phyloP scores from a whole-genome alignment of 1,140 invertebrate genomes.

The Aphis craccivora region DNA sequence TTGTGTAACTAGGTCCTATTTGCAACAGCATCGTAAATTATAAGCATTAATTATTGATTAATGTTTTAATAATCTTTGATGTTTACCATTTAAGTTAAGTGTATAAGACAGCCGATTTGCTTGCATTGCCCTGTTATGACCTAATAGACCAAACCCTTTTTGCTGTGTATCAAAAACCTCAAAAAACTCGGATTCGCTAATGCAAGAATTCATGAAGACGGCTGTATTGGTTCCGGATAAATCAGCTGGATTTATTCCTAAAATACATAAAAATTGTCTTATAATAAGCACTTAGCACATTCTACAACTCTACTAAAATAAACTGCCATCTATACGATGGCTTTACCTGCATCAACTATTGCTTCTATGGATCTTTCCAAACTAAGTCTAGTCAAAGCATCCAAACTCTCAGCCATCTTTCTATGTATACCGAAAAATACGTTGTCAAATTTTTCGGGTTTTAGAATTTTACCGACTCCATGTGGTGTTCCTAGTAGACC shows the following conservation, averaged over 20 bases:
- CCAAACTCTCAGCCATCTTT: slow-evolving; percentile 59
- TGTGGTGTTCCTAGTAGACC: slow-evolving; percentile 60
- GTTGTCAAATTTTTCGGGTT: slow-evolving; percentile 61
- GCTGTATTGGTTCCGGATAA: slow-evolving; percentile 68
- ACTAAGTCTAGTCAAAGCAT: slow-evolving; percentile 60
- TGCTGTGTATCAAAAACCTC: slow-evolving; percentile 54
- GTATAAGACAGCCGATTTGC: slow-evolving; percentile 68
- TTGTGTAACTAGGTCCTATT: slow-evolving; percentile 73
- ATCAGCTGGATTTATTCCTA: slow-evolving; percentile 68
- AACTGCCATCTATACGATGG: neutral
- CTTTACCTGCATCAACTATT: slow-evolving; percentile 62
- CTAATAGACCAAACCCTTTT: slow-evolving; percentile 71
- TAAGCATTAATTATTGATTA: neutral
- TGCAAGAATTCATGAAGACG: slow-evolving; percentile 66
- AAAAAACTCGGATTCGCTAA: slow-evolving; percentile 61
- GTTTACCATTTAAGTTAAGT: slow-evolving; percentile 52
- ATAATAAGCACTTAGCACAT: neutral
- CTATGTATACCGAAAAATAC: slow-evolving; percentile 61
- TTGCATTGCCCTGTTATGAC: slow-evolving; percentile 73
- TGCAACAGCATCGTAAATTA: neutral
- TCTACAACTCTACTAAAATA: neutral
- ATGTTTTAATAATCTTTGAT: neutral
- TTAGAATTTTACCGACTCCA: slow-evolving; percentile 60
- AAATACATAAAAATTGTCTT: neutral
- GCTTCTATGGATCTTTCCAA: slow-evolving; percentile 62